These are phyloP conservation scores for Shinisaurus crocodilurus DNA, from an alignment of 2,113 vertebrate genomes.

Conservation along the genomic window DNA sequence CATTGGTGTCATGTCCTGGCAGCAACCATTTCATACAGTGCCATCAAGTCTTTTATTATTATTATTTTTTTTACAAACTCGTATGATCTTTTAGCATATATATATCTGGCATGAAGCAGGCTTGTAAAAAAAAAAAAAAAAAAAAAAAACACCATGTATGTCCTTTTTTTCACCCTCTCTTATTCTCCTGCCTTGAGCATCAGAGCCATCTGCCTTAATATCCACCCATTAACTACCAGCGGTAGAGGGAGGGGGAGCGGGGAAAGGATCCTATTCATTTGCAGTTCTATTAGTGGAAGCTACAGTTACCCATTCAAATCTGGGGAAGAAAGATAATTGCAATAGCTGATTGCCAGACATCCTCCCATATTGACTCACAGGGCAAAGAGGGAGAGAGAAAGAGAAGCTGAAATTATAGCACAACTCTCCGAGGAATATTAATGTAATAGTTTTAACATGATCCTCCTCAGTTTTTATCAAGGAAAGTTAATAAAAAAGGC, in stretches of 20 bases:
- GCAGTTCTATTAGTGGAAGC: slow-evolving; percentile 71
- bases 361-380: slow-evolving; percentile 72
- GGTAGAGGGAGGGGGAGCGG: background rate
- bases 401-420: slow-evolving; percentile 69
- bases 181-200: slow-evolving; percentile 35
- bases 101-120: background rate
- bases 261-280: slow-evolving; percentile 70
- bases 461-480: slow-evolving; percentile 64
- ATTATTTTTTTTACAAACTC: background rate
- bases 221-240: slow-evolving; percentile 55
- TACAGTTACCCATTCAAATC: slow-evolving; percentile 68
- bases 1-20: background rate
- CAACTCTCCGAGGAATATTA: slow-evolving; percentile 69
- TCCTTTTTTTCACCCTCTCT: slow-evolving; percentile 69
- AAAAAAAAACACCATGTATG: too few relatives aligned
- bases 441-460: slow-evolving; percentile 67
- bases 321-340: slow-evolving; percentile 71
- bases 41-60: background rate
- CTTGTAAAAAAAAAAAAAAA: background rate
- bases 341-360: slow-evolving; percentile 71
- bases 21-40: background rate
- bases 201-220: slow-evolving; percentile 43
- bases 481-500: slow-evolving; percentile 55
- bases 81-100: background rate
- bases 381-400: slow-evolving; percentile 66